Percentiles rank a stretch among this genome's conserved stretches.
These are phyloP conservation scores for Dryobotodes eremita DNA, from an alignment of 2,888 invertebrate species.

Conservation along the genomic window DNA sequence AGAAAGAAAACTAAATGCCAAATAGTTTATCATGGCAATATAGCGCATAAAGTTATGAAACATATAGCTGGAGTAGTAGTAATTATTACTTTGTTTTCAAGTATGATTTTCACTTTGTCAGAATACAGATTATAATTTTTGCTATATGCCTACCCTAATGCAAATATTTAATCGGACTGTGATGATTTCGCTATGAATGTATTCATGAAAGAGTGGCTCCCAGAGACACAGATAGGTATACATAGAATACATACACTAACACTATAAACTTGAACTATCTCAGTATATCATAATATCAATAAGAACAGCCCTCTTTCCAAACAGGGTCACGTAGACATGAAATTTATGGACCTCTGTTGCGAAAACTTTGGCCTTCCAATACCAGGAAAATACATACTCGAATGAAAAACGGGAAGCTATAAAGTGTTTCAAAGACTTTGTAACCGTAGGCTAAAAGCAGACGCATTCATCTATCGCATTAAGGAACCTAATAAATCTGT, in stretches of 20 bases:
- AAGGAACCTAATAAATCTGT: slow-evolving; percentile 86
- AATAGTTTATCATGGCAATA: neutral
- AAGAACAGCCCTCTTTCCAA: slow-evolving; percentile 49
- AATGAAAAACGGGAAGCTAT: slow-evolving; percentile 71
- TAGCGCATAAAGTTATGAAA: neutral
- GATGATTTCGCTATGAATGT: neutral
- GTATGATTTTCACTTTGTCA: neutral
- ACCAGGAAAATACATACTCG: slow-evolving; percentile 39
- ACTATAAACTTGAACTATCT: slow-evolving; percentile 25
- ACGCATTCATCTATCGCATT: slow-evolving; percentile 79
- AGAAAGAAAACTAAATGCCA: neutral
- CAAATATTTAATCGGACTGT: neutral
- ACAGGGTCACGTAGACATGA: slow-evolving; percentile 45
- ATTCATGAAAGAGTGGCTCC: neutral
- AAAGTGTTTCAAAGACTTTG: slow-evolving; percentile 71
- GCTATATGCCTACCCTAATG: neutral
- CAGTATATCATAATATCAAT: slow-evolving; percentile 35
- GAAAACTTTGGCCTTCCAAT: slow-evolving; percentile 36
- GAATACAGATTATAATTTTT: neutral
- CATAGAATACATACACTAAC: neutral
- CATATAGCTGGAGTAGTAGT: too few relatives aligned
- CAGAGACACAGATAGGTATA: neutral
- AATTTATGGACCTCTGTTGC: slow-evolving; percentile 44
- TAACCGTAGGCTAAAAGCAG: slow-evolving; percentile 73
- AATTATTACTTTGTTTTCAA: neutral